phyloP scores from a whole-genome alignment of 1,140 invertebrate genomes.

The Yoshiicerus persimilis region DNA sequence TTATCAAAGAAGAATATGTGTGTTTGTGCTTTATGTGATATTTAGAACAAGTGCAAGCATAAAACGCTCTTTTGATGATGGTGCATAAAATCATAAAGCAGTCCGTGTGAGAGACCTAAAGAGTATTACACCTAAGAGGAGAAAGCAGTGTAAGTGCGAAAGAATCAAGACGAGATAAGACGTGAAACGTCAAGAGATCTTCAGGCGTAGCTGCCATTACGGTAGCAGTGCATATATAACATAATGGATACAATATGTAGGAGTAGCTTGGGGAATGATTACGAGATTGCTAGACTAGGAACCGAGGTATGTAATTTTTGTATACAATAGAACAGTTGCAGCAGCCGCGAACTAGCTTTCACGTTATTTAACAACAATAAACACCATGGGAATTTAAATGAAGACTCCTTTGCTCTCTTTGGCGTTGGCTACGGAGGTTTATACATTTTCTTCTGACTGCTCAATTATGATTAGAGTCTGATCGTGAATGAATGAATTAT shows the following conservation, averaged over 20 bases:
- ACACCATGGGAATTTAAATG: conserved; percentile 10
- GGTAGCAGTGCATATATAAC: neutral
- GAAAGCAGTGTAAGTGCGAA: neutral
- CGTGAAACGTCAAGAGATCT: neutral
- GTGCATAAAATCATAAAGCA: neutral
- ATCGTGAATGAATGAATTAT: neutral
- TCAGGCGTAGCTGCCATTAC: neutral
- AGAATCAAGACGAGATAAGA: neutral
- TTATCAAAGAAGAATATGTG: neutral
- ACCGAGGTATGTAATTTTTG: neutral
- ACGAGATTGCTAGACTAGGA: neutral
- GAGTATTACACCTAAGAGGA: neutral
- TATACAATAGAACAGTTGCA: neutral
- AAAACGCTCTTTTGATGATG: neutral
- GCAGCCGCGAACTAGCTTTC: neutral
- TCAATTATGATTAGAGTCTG: conserved; percentile 2
- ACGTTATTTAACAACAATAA: conserved; percentile 18
- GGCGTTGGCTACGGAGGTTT: neutral
- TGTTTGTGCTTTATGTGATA: neutral
- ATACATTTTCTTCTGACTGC: neutral
- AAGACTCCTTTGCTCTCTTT: neutral
- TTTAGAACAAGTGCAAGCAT: neutral
- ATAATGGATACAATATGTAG: neutral
- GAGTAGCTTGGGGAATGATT: neutral
- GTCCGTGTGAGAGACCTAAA: neutral